Evolutionary conservation across 1,140 invertebrate species (phyloP), one percentile per base, ranked within the genome.

Genomic region (Cyclina sinensis): DNA sequence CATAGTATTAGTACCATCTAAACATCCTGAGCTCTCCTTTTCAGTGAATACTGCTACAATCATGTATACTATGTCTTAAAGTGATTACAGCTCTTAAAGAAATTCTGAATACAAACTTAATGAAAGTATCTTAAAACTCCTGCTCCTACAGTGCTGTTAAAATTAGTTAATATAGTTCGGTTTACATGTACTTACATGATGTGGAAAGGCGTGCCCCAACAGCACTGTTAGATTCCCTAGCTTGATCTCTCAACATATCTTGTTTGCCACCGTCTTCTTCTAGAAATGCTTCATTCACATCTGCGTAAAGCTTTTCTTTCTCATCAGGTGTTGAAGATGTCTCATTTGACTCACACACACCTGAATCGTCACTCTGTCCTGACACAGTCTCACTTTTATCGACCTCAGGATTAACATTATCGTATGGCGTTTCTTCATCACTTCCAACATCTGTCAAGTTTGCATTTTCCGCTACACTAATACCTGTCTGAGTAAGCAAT

Each of bases 351-450:
- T 84, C 81, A 48, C 81, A 84, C 18, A 84, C 81, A 21, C 81
- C 81, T 9, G 81, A 84, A 46, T 84, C 81, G 48, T 84, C 81
- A 73, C 81, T 84, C 39, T 84, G 81, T 37, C 54, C 80, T 9
- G 80, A 65, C 37, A 43, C 80, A 39, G n/a, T 24, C 32, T 82
- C 80, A 18, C 37, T 24, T 73, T 84, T 68, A 43, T 81, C 79
- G 3, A 39, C 21, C 1, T 74, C 62, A 85, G 54, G 24, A 24
- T 32, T 27, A 39, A 81, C 39, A 81, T 86, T 86, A 57, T 86
- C 84, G 48, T 86, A 86, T 7, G 65, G 27, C 37, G 27, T 65
- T 9, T 78, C 84, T 62, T 76, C 84, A 35, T 86, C 84, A 78
- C 83, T 86, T 43, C 68, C 84, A 14, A 11, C 39, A 35, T 86